Conservation (phyloP, 2,888 invertebrate genomes). For the Cynaeus angustus region DNA sequence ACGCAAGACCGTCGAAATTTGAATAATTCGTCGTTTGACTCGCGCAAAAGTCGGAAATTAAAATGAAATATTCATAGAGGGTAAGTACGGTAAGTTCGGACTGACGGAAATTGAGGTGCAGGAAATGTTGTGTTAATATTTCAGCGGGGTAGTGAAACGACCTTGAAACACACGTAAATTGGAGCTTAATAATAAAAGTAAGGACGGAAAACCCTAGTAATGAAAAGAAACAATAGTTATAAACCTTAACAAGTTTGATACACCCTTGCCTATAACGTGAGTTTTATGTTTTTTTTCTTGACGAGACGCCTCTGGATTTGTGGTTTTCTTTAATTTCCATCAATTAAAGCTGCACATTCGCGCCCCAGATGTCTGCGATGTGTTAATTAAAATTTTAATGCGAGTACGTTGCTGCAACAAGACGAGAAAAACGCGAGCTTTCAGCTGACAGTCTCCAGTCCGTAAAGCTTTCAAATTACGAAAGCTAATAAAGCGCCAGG, state of each 20-base stretch:
- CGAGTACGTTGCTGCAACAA: constrained; percentile 14
- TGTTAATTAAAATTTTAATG: constrained; percentile 45
- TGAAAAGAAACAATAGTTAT: too few species aligned
- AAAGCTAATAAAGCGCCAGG: constrained; percentile 38
- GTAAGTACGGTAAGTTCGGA: constrained; percentile 5
- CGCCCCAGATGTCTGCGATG: constrained; percentile 36
- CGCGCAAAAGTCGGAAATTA: constrained; percentile 46
- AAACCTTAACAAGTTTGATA: too few species aligned
- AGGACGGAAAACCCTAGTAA: too few species aligned
- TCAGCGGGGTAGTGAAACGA: not conserved
- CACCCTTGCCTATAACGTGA: not conserved
- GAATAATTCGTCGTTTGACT: constrained; percentile 45
- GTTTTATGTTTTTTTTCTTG: too few species aligned
- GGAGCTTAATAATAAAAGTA: too few species aligned
- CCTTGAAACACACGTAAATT: too few species aligned
- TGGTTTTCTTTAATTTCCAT: constrained; percentile 30
- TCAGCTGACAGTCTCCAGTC: constrained; percentile 23
- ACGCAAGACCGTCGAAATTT: constrained; percentile 44
- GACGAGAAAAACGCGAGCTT: constrained; percentile 22
- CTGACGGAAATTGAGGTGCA: constrained; percentile 34
- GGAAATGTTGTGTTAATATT: constrained; percentile 33
- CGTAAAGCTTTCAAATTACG: constrained; percentile 44
- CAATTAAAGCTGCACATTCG: constrained; percentile 34
- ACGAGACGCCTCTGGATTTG: constrained; percentile 4
- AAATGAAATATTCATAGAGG: constrained; percentile 43